Evolutionary conservation across 1,140 invertebrate species (phyloP).

Genomic region (Lepidotrigona ventralis): DNA sequence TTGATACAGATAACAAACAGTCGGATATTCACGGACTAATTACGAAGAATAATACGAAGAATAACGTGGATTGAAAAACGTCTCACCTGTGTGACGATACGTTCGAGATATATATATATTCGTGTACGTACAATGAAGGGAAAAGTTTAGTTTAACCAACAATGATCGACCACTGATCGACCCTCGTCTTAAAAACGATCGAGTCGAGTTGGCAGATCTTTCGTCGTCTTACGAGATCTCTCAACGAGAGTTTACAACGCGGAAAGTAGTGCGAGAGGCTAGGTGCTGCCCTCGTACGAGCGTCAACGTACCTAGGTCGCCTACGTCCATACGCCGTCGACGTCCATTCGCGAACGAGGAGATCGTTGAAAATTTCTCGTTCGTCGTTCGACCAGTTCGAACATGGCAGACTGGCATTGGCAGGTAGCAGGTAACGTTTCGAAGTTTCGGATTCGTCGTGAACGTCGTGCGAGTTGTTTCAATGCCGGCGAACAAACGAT

Average conservation of each 20-base stretch:
- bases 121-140: background rate
- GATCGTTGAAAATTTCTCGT: conserved; percentile 28
- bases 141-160: background rate
- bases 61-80: background rate
- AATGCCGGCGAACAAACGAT: conserved; percentile 11
- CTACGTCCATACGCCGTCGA: background rate
- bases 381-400: conserved; percentile 10
- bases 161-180: no score
- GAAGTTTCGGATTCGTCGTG: conserved; percentile 7
- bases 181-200: no score
- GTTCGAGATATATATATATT: background rate
- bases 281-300: conserved; percentile 15
- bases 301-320: background rate
- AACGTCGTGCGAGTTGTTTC: conserved; percentile 17
- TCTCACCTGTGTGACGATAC: background rate
- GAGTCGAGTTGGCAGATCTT: no score
- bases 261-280: background rate
- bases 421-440: conserved; percentile 20
- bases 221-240: no score
- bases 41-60: no score
- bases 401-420: conserved; percentile 43
- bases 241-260: background rate
- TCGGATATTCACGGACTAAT: no score
- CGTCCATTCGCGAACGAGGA: conserved; percentile 10
- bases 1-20: no score